Conservation (phyloP, 2,797 vertebrate genomes). For the Phylloscopus collybita region DNA sequence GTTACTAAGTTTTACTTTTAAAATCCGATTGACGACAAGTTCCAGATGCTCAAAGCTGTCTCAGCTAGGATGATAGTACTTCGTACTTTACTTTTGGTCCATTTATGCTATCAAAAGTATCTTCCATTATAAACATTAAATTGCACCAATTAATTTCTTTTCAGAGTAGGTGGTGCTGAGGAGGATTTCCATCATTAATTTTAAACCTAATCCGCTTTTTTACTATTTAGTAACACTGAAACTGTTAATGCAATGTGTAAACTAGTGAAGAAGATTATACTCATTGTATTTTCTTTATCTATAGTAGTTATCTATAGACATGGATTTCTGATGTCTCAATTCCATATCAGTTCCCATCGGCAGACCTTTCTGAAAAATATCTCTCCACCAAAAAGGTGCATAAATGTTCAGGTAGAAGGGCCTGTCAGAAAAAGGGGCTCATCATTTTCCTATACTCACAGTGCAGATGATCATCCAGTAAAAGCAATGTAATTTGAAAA, state of each 20-base stretch:
- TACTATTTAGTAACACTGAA: background rate
- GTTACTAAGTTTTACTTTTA: background rate
- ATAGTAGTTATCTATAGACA: background rate
- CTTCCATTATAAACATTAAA: background rate
- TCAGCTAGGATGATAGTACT: background rate
- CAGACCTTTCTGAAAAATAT: background rate
- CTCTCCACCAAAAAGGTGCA: background rate
- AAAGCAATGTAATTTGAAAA: background rate
- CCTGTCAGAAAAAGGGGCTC: background rate
- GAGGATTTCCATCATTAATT: background rate
- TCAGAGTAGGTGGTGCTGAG: background rate
- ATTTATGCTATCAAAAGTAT: background rate
- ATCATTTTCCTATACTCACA: background rate
- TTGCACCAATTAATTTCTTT: background rate
- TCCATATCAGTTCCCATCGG: background rate
- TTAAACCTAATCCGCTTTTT: background rate
- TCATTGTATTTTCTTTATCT: background rate
- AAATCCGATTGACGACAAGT: background rate
- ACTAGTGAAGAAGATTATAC: background rate
- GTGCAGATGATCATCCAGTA: background rate
- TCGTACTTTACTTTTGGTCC: background rate
- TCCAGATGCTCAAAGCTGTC: background rate
- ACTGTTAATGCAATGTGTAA: background rate
- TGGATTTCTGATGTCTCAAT: background rate
- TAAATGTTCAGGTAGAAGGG: background rate